phyloP scores from a whole-genome alignment of 2,113 vertebrate genomes.

The Abramis brama region DNA sequence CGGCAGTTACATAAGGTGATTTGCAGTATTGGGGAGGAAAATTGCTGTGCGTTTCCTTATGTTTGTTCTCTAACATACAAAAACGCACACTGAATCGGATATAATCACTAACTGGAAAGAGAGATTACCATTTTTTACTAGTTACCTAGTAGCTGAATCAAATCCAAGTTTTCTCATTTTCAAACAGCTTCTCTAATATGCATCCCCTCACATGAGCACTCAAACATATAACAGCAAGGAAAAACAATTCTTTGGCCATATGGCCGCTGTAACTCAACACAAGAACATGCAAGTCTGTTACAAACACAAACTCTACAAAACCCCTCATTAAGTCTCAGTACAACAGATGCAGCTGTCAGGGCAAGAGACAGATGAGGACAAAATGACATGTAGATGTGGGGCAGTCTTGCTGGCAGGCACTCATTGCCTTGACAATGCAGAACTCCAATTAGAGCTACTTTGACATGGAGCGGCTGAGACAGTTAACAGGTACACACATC shows the following conservation, averaged over 20 bases:
- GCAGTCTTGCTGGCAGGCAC: slow-evolving; percentile 32
- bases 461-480: slow-evolving; percentile 29
- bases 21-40: slow-evolving; percentile 28
- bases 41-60: not conserved
- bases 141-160: not conserved
- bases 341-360: slow-evolving; percentile 39
- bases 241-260: slow-evolving; percentile 20
- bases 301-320: slow-evolving; percentile 28
- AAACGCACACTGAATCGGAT: not conserved
- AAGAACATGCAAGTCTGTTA: slow-evolving; percentile 22
- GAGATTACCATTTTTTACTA: not conserved
- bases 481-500: slow-evolving; percentile 43
- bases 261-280: slow-evolving; percentile 2
- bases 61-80: not conserved
- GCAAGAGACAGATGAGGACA: slow-evolving; percentile 31
- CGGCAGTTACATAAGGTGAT: slow-evolving; percentile 38
- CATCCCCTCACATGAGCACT: slow-evolving; percentile 19
- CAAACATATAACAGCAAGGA: not conserved
- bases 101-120: not conserved
- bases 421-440: slow-evolving; percentile 33
- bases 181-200: slow-evolving; percentile 13
- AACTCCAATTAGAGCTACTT: slow-evolving; percentile 36
- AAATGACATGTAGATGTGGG: slow-evolving; percentile 40
- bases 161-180: not conserved
- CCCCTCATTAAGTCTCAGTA: slow-evolving; percentile 28